Conservation (phyloP, 1,140 invertebrate species). For the Zaprionus tsacasi region DNA sequence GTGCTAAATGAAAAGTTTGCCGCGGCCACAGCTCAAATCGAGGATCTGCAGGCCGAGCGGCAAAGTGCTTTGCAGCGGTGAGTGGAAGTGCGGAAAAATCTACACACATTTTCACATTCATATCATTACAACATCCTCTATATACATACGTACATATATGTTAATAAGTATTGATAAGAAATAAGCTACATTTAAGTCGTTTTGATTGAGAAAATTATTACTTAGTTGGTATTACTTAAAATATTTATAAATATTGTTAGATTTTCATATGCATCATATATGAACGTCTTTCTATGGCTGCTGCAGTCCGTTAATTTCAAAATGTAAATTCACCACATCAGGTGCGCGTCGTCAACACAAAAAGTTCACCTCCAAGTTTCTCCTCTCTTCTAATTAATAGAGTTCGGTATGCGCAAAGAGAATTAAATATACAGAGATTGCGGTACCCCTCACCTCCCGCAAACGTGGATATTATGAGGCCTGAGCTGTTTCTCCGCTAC, state of each 20-base stretch:
- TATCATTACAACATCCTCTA: background rate
- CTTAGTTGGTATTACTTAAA: too few relatives aligned
- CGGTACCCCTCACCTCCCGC: too few relatives aligned
- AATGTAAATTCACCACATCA: constrained; percentile 25
- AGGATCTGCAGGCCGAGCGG: constrained; percentile 56
- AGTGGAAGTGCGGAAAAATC: constrained; percentile 37
- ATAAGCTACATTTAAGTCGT: too few relatives aligned
- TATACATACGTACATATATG: background rate
- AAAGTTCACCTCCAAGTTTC: constrained; percentile 12
- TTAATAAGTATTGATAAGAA: too few relatives aligned
- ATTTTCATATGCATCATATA: background rate
- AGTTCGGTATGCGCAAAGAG: background rate
- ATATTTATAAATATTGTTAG: too few relatives aligned
- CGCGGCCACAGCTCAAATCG: constrained; percentile 37
- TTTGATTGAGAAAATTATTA: too few relatives aligned
- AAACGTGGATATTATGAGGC: too few relatives aligned
- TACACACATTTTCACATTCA: background rate
- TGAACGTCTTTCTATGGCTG: background rate
- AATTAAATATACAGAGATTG: too few relatives aligned
- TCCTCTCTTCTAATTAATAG: constrained; percentile 37
- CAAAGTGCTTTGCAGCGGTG: constrained; percentile 51
- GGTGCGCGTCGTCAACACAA: constrained; percentile 1
- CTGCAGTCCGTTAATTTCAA: background rate
- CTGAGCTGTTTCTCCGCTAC: too few relatives aligned
- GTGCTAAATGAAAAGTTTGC: constrained; percentile 48